A percentile compares a stretch with the other conserved stretches of the same genome.
phyloP scores from a whole-genome alignment of 2,888 invertebrate species.

The Athripsodes cinereus region DNA sequence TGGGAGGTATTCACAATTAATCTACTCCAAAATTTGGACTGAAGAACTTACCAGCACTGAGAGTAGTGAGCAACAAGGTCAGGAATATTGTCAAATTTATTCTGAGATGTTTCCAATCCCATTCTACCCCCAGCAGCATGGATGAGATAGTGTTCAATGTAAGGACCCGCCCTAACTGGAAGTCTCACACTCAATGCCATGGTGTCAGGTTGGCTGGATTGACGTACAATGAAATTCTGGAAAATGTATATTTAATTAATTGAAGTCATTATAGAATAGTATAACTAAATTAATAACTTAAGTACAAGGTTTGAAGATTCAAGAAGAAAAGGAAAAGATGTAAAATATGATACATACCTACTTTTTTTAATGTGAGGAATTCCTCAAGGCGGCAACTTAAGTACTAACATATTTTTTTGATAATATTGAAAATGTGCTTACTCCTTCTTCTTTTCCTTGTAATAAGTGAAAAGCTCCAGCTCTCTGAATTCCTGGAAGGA shows the following conservation, averaged over 20 bases:
- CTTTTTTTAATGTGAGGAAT: too few relatives aligned
- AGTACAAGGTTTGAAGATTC: background rate
- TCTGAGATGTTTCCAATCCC: slow-evolving; percentile 88
- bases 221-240: slow-evolving; percentile 91
- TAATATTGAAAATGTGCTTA: slow-evolving; percentile 39
- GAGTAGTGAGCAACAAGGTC: slow-evolving; percentile 91
- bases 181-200: slow-evolving; percentile 93
- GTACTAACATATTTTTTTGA: background rate
- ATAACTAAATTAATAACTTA: too few relatives aligned
- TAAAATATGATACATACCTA: too few relatives aligned
- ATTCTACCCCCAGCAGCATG: slow-evolving; percentile 76
- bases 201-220: slow-evolving; percentile 88
- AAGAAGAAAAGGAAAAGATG: background rate
- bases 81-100: slow-evolving; percentile 89
- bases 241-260: too few relatives aligned
- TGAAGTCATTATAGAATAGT: too few relatives aligned
- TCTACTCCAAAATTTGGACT: too few relatives aligned
- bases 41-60: slow-evolving; percentile 70
- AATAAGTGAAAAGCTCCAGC: slow-evolving; percentile 91
- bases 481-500: slow-evolving; percentile 86
- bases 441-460: slow-evolving; percentile 89
- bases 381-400: background rate
- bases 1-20: too few relatives aligned
- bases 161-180: slow-evolving; percentile 80
- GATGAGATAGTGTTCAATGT: slow-evolving; percentile 94